phyloP scores from a whole-genome alignment of 1,140 invertebrate species.

The Hypsibius dujardini region DNA sequence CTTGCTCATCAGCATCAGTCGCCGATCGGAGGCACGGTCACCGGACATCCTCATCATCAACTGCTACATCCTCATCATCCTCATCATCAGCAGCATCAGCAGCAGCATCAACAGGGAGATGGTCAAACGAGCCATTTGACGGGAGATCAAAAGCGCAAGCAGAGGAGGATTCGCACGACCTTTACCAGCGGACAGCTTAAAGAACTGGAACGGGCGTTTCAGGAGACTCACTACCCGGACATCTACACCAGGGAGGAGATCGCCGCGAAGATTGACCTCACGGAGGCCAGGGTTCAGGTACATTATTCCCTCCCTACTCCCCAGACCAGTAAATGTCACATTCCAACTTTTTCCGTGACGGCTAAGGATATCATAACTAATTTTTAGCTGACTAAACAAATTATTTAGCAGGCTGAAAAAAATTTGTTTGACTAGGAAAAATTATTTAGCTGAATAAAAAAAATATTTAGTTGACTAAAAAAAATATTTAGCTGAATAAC shows the following conservation, averaged over 20 bases:
- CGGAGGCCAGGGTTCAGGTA: conserved; percentile 94
- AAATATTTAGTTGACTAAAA: too few species aligned
- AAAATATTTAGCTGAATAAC: too few species aligned
- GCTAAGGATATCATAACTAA: too few species aligned
- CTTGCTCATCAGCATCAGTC: too few species aligned
- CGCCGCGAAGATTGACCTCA: conserved; percentile 90
- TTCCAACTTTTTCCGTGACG: too few species aligned
- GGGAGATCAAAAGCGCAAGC: conserved; percentile 21
- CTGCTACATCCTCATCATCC: not conserved
- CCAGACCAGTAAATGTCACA: too few species aligned
- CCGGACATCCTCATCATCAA: not conserved
- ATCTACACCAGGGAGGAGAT: conserved; percentile 98
- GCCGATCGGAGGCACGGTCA: too few species aligned
- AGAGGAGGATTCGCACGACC: conserved; percentile 74
- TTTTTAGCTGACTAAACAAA: too few species aligned
- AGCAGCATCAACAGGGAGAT: not conserved
- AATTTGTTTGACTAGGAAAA: too few species aligned
- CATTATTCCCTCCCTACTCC: too few species aligned
- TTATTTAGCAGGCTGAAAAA: too few species aligned
- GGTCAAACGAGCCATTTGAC: not conserved
- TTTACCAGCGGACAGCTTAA: conserved; percentile 90
- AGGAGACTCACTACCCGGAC: conserved; percentile 92
- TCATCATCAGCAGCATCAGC: not conserved
- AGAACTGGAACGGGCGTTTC: conserved; percentile 82
- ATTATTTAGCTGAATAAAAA: too few species aligned